Percentiles rank a stretch among this genome's conserved stretches.
These are phyloP conservation scores for Drosophila nr. perissopoda DNA, from an alignment of 2,888 invertebrate genomes.

Conservation along the genomic window DNA sequence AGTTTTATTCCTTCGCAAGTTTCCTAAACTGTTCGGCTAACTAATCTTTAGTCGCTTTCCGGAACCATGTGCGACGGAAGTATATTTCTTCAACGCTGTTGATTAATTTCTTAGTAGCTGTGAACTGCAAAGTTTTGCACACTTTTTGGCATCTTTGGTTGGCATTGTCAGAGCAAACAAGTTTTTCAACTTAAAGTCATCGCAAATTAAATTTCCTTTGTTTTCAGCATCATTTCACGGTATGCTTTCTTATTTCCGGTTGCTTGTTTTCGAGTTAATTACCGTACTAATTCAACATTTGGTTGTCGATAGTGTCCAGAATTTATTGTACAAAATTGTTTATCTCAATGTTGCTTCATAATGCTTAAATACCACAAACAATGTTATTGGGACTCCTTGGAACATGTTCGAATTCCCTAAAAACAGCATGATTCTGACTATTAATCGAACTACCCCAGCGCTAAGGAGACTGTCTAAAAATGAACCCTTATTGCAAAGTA, in stretches of 20 bases:
- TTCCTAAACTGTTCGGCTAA: slow-evolving; percentile 61
- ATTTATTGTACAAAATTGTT: neutral
- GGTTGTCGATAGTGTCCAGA: neutral
- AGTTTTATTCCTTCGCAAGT: slow-evolving; percentile 64
- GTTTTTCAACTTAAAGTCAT: neutral
- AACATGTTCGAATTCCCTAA: neutral
- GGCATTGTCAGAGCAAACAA: neutral
- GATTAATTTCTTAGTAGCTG: slow-evolving; percentile 32
- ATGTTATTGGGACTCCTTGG: neutral
- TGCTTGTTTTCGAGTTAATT: neutral
- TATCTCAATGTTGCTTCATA: rapidly evolving
- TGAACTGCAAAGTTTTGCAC: slow-evolving; percentile 10
- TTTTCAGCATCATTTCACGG: too few relatives aligned
- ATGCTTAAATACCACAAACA: neutral
- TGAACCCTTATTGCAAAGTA: neutral
- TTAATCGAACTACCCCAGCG: neutral
- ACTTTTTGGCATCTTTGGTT: neutral
- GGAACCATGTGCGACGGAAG: slow-evolving; percentile 17
- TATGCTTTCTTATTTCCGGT: neutral
- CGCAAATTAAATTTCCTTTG: neutral
- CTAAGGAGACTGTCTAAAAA: neutral
- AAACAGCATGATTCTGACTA: neutral
- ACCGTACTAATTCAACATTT: neutral
- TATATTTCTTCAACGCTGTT: slow-evolving; percentile 19
- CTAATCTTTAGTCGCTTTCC: slow-evolving; percentile 55